A percentile compares a stretch with the other conserved stretches of the same genome.
phyloP scores from a whole-genome alignment of 2,888 invertebrate species.

The Galerucella nymphaeae region DNA sequence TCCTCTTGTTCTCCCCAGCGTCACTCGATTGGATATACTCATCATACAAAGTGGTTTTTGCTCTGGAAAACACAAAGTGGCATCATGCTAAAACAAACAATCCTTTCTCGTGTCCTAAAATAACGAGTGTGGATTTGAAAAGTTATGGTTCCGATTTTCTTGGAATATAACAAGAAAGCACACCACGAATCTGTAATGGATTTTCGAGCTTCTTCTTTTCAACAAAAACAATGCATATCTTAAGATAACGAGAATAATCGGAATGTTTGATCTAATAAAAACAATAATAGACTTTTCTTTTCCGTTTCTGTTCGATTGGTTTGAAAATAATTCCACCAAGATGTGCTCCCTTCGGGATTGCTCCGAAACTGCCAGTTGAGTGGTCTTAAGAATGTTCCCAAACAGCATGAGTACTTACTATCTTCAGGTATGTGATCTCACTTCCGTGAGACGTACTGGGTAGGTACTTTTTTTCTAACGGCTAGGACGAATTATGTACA shows the following conservation, averaged over 20 bases:
- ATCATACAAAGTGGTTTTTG: conserved; percentile 32
- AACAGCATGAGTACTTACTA: too few species aligned
- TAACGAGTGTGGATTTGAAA: conserved; percentile 17
- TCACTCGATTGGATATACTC: conserved; percentile 29
- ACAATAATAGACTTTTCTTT: background rate
- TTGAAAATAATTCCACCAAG: background rate
- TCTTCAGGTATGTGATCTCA: too few species aligned
- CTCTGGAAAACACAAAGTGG: conserved; percentile 20
- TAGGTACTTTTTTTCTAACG: too few species aligned
- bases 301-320: background rate
- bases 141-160: conserved; percentile 15
- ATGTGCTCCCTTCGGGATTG: background rate
- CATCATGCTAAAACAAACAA: conserved; percentile 27
- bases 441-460: too few species aligned
- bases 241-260: background rate
- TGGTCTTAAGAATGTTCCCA: too few species aligned
- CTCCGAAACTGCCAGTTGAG: too few species aligned
- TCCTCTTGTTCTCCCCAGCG: conserved; percentile 12
- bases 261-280: background rate
- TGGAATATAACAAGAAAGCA: conserved; percentile 15
- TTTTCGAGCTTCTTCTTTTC: conserved; percentile 3
- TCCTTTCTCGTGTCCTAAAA: conserved; percentile 28
- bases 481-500: too few species aligned
- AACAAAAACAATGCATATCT: conserved; percentile 8
- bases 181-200: conserved; percentile 11